Conservation (phyloP, 1,140 invertebrate species). For the Rhizoglyphus robini region DNA sequence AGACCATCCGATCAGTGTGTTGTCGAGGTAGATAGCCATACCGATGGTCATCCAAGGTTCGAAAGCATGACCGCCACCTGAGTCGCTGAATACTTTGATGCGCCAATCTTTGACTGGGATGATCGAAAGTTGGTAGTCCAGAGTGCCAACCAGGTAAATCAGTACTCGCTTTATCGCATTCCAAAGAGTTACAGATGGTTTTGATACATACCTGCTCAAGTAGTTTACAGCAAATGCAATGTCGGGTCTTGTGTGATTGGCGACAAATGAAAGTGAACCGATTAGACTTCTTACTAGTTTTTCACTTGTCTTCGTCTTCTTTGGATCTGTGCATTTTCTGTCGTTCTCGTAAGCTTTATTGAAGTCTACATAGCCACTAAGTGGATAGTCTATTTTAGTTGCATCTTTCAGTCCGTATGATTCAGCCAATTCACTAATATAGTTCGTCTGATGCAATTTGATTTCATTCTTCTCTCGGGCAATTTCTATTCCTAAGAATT, state of each 20-base stretch:
- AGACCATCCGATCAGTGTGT: no score
- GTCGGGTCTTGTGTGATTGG: background rate
- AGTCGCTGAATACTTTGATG: background rate
- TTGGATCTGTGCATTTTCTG: no score
- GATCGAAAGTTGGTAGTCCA: background rate
- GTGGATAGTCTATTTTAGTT: background rate
- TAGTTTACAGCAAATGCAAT: background rate
- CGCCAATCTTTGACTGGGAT: background rate
- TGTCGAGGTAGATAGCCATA: no score
- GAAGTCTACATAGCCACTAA: background rate
- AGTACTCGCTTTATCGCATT: background rate
- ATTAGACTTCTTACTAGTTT: background rate
- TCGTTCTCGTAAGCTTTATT: no score
- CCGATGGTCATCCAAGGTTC: no score
- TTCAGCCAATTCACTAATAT: background rate
- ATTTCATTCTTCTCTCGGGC: background rate
- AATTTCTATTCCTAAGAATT: background rate
- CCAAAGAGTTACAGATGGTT: background rate
- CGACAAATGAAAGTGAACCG: background rate
- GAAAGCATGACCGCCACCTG: no score
- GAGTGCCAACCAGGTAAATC: background rate
- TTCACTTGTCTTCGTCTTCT: no score
- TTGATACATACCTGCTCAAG: background rate
- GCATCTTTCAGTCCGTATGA: background rate
- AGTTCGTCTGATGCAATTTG: background rate